Base-by-base conservation (phyloP, 2,888 invertebrate species). In the Pheosia tremula region DNA sequence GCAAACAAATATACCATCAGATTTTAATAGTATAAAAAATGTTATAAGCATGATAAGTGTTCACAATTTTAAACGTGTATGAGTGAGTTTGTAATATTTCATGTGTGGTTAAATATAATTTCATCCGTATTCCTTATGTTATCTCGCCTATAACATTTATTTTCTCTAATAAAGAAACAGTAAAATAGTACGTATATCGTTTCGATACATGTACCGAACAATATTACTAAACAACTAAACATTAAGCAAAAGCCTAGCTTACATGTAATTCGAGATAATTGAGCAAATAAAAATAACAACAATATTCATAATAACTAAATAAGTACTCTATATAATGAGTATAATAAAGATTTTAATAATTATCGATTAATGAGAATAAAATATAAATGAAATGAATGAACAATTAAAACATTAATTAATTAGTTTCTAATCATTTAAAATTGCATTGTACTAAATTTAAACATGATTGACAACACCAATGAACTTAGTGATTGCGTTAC, bases 281-380 rank as follows among this genome's bases (percentile, higher is more conserved):
- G 93, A 93, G 93, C 93, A 93, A 93, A 93, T 92, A 75, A 93
- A 88, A 91, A 90, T 88, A 92, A 92, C 91, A 92, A 79, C 88
- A 92, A 92, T 90, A 88, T 83, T 78, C 73, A 85, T 84, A 85
- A 83, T 77, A 83, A 76, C 82, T 87, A 87, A 85, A 83, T 77
- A 83, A 76, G 82, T 87, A 87, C 79, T 83, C 85, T 86, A 86
- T 76, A 85, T 83, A 87, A 68, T 85, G 87, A 90, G 86, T 90
- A 89, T 84, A 87, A 89, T 85, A 81, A 85, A 83, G 80, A 86
- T 81, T 81, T 78, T 68, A 69, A 78, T 78, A 41, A 45, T 45
- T 56, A 82, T 82, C 79, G 74, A 81, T 84, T 82, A 79, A 79
- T 78, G 78, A 82, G 79, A 86, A 84, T 81, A 79, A 82, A 76